A percentile compares a stretch with the other conserved stretches of the same genome.
phyloP scores from a whole-genome alignment of 2,888 invertebrate genomes.

The Orthosia cruda region DNA sequence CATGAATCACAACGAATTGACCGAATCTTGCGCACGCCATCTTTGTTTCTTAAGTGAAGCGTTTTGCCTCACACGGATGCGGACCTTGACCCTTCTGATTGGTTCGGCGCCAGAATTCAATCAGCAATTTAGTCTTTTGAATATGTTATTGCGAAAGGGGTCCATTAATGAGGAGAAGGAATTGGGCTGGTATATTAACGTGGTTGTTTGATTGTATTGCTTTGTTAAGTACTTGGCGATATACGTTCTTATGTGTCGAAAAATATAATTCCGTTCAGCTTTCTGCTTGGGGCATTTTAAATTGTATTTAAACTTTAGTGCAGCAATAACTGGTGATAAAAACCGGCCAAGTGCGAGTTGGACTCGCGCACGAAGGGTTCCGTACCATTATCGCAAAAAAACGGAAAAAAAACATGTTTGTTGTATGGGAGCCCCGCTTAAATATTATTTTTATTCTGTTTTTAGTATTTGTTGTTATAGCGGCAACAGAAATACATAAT shows the following conservation, averaged over 20 bases:
- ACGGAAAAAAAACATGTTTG: no score
- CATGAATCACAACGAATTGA: slow-evolving; percentile 55
- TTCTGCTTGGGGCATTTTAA: neutral
- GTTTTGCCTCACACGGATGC: slow-evolving; percentile 53
- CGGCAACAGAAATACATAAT: no score
- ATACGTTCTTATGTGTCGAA: neutral
- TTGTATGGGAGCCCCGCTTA: no score
- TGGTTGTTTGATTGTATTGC: slow-evolving; percentile 33
- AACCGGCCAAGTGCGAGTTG: no score
- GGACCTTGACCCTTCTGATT: slow-evolving; percentile 66
- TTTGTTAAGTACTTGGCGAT: slow-evolving; percentile 1
- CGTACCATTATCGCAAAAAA: no score
- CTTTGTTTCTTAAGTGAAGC: slow-evolving; percentile 47
- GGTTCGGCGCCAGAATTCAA: slow-evolving; percentile 67
- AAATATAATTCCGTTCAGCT: neutral
- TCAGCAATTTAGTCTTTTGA: slow-evolving; percentile 57
- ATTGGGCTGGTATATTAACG: slow-evolving; percentile 22
- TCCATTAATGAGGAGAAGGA: slow-evolving; percentile 27
- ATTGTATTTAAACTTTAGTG: neutral
- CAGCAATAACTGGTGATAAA: no score
- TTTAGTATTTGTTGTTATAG: no score
- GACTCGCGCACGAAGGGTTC: no score
- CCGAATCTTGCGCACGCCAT: slow-evolving; percentile 50
- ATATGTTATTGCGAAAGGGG: slow-evolving; percentile 52
- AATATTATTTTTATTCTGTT: no score